phyloP scores from a whole-genome alignment of 2,888 invertebrate genomes.

The Lordiphosa fenestrarum region DNA sequence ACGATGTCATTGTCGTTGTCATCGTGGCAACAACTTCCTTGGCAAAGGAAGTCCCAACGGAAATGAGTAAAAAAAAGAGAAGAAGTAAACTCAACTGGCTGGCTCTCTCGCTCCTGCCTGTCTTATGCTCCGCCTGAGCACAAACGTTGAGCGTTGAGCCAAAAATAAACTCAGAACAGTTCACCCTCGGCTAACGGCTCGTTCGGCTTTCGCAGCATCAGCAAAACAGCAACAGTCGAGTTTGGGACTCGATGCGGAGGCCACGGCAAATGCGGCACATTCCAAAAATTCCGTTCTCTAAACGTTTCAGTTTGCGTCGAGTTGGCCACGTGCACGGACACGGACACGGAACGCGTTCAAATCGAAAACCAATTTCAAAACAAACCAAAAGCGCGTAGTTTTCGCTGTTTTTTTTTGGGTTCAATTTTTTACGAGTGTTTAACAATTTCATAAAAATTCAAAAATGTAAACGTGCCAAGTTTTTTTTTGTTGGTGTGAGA shows the following conservation, averaged over 20 bases:
- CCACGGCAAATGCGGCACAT: slow-evolving; percentile 24
- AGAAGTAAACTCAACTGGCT: slow-evolving; percentile 5
- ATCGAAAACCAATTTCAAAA: slow-evolving; percentile 9
- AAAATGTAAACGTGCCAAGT: slow-evolving; percentile 1
- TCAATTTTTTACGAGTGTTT: slow-evolving; percentile 14
- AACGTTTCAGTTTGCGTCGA: slow-evolving; percentile 60
- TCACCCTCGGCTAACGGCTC: not conserved
- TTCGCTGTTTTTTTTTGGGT: slow-evolving; percentile 9
- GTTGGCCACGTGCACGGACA: slow-evolving; percentile 67
- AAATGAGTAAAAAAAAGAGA: slow-evolving; percentile 50
- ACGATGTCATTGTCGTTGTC: slow-evolving; percentile 36
- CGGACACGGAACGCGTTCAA: slow-evolving; percentile 19
- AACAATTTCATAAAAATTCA: not conserved
- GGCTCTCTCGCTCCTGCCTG: not conserved
- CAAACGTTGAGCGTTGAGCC: slow-evolving; percentile 4
- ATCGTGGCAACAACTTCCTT: slow-evolving; percentile 61
- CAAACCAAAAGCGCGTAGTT: slow-evolving; percentile 8
- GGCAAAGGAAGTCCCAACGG: slow-evolving; percentile 57
- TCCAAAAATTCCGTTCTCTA: slow-evolving; percentile 32
- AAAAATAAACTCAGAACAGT: slow-evolving; percentile 10
- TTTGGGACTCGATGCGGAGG: slow-evolving; percentile 36
- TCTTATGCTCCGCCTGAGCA: slow-evolving; percentile 1
- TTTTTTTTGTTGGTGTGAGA: not conserved
- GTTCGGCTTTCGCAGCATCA: slow-evolving; percentile 18
- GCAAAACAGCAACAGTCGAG: slow-evolving; percentile 35